Evolutionary conservation across 2,797 vertebrate species (phyloP).

Genomic region (Chloroceryle inda): DNA sequence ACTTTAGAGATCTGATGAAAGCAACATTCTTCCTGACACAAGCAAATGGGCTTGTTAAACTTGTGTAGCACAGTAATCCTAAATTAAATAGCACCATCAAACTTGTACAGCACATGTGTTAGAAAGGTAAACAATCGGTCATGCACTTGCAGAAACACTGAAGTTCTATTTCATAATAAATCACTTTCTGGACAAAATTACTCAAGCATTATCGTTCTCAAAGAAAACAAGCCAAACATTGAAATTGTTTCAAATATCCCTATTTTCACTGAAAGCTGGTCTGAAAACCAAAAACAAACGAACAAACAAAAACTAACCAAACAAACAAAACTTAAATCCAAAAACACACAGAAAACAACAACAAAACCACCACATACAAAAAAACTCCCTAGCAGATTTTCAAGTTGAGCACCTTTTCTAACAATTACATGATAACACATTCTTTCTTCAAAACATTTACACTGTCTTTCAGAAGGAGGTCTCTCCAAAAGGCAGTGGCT

Average conservation of each 20-base stretch:
- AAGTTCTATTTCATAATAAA: background rate
- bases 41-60: constrained; percentile 1
- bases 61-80: background rate
- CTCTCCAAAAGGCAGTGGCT: background rate
- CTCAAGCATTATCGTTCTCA: background rate
- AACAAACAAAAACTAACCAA: background rate
- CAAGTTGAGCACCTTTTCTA: background rate
- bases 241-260: background rate
- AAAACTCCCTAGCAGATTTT: background rate
- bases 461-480: background rate
- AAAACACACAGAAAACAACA: no score
- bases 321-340: background rate
- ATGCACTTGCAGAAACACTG: background rate
- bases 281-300: no score
- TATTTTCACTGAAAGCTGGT: background rate
- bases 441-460: background rate
- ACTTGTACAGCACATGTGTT: background rate
- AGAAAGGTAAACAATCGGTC: background rate
- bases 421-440: background rate
- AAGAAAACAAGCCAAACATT: background rate
- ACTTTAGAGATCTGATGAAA: background rate
- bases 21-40: background rate
- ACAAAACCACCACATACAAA: background rate
- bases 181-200: background rate
- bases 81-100: background rate